Conservation (phyloP, 2,113 vertebrate species). For the Octodon degus region DNA sequence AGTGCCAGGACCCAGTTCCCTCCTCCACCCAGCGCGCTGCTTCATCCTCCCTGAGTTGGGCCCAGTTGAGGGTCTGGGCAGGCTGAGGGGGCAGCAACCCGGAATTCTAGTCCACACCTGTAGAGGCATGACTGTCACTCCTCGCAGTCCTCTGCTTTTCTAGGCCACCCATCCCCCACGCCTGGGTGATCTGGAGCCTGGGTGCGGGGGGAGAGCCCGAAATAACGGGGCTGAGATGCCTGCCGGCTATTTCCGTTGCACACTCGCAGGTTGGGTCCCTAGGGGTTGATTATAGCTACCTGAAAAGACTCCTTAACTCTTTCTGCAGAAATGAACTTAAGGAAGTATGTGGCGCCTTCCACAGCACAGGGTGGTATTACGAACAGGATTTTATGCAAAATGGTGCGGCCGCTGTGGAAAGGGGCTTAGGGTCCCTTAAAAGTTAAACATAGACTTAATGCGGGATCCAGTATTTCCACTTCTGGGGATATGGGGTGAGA, state of each 20-base stretch:
- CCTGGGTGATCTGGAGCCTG: neutral
- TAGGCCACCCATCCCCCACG: conserved; percentile 60
- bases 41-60: neutral
- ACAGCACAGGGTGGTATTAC: neutral
- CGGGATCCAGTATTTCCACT: neutral
- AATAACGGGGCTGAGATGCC: conserved; percentile 48
- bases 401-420: neutral
- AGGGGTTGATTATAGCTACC: conserved; percentile 65
- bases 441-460: neutral
- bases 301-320: conserved; percentile 54
- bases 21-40: too few relatives aligned
- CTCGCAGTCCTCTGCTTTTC: neutral
- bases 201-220: neutral
- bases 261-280: neutral
- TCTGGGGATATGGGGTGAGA: neutral
- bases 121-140: neutral
- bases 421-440: neutral
- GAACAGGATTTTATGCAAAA: neutral
- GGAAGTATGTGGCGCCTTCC: neutral
- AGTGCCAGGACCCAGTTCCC: neutral
- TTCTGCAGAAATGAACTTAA: conserved; percentile 50
- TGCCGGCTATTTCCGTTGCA: conserved; percentile 52
- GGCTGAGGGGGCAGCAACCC: accelerated
- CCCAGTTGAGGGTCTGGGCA: accelerated
- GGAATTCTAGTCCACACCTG: accelerated